phyloP scores from a whole-genome alignment of 1,140 invertebrate genomes.

The Drosophila orena region DNA sequence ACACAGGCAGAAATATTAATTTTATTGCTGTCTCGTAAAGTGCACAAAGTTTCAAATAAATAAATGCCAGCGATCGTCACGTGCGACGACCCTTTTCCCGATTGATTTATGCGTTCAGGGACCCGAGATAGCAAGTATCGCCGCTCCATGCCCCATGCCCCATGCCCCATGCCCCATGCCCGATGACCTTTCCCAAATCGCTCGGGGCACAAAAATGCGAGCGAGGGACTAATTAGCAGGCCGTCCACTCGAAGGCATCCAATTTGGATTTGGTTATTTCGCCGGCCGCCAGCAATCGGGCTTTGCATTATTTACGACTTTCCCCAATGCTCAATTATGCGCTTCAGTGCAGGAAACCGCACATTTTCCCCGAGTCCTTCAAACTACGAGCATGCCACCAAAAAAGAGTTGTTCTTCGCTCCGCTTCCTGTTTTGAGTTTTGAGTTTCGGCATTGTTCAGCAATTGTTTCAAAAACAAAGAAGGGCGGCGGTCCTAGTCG shows the following conservation, averaged over 20 bases:
- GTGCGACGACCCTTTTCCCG: conserved; percentile 36
- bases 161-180: conserved; percentile 37
- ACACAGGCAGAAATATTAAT: conserved; percentile 59
- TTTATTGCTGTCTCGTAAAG: conserved; percentile 62
- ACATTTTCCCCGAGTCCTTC: conserved; percentile 65
- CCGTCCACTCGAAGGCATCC: conserved; percentile 36
- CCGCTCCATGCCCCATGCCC: conserved; percentile 33
- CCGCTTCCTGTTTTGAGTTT: conserved; percentile 22
- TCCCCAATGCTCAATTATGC: conserved; percentile 68
- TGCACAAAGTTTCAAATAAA: conserved; percentile 59
- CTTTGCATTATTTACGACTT: conserved; percentile 73
- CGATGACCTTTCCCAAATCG: conserved; percentile 56
- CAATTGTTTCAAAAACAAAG: conserved; percentile 32
- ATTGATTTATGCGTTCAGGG: conserved; percentile 53
- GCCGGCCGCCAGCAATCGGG: conserved; percentile 35
- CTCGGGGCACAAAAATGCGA: conserved; percentile 37
- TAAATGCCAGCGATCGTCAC: conserved; percentile 61
- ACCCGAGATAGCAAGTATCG: conserved; percentile 39
- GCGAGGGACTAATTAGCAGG: conserved; percentile 52
- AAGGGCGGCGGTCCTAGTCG: background rate
- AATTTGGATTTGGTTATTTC: conserved; percentile 50
- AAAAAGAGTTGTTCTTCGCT: conserved; percentile 25
- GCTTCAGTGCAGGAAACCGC: conserved; percentile 56
- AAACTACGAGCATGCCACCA: conserved; percentile 28
- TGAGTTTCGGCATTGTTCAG: conserved; percentile 19